Evolutionary conservation across 2,113 vertebrate genomes (phyloP), one percentile per base, ranked within the genome.

Genomic region (Lasiurus cinereus): DNA sequence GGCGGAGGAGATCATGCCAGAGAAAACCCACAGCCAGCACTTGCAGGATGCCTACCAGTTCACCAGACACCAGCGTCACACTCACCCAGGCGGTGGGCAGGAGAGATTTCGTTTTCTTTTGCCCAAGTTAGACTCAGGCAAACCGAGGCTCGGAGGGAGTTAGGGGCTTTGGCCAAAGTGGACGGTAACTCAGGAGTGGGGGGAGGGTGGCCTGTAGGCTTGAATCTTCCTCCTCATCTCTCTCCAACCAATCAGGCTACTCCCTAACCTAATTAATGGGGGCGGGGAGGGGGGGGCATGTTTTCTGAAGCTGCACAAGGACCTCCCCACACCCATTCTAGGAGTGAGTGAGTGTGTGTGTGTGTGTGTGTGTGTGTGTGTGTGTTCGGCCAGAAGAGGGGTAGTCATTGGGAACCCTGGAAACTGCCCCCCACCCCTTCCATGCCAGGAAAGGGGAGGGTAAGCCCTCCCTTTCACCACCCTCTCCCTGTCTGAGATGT

Each of bases 361-460:
- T 19, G 15, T 16, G 50, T 15, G 50, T 52, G 50, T 18, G 56
- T 59, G 56, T 59, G 21, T 24, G 56, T 24, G 62, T 64, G 24
- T 29, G 12, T 31, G 62, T 31, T 15, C 1, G 10, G 29, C 27
- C 64, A 69, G 27, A 8, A 33, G 12, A 1, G 62, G 16, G 67
- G 9, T 24, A 22, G 36, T 29, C 78, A 7, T 3, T 48, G 31
- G 87, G 48, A 70, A 54, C 46, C n/a, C 64, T 78, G 80, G 64
- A 92, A 92, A 64, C n/a, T 33, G 31, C 27, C 90, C 27, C 90
- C 70, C 62, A 78, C 36, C 62, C 64, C 56, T 62, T 90, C 39
- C 8, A 5, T 6, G 54, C 39, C 59, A 59, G 6, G 11, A 33
- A 78, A 86, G 67, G 74, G 69, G 54, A 93, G 72, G 54, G 48